Conservation (phyloP, 23 tunicate species). For the Halocynthia roretzi region DNA sequence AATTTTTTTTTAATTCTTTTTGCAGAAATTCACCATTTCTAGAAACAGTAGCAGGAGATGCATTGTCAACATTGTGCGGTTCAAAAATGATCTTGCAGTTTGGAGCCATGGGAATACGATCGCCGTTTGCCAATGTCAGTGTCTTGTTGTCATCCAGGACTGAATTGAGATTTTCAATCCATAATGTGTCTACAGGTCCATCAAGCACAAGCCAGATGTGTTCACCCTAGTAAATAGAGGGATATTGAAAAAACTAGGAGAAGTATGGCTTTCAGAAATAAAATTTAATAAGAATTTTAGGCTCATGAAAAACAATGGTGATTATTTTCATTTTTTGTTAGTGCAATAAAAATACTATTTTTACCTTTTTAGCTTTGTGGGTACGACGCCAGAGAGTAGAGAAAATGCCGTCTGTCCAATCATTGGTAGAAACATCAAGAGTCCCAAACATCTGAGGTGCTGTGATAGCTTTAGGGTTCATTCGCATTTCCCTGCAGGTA, state of each 20-base stretch:
- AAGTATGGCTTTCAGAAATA: too few relatives aligned
- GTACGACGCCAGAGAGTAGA: slow-evolving; percentile 80
- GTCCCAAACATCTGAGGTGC: slow-evolving; percentile 95
- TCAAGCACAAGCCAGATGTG: slow-evolving; percentile 86
- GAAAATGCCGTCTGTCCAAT: slow-evolving; percentile 92
- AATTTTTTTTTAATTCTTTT: neutral
- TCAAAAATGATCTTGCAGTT: slow-evolving; percentile 85
- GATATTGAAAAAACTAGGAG: too few relatives aligned
- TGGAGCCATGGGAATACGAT: slow-evolving; percentile 90
- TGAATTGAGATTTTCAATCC: slow-evolving; percentile 86
- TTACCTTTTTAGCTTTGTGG: slow-evolving; percentile 73
- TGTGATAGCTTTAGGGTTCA: slow-evolving; percentile 93
- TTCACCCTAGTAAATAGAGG: slow-evolving; percentile 38
- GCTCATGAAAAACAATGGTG: too few relatives aligned
- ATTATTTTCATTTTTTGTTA: too few relatives aligned
- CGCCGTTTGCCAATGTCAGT: slow-evolving; percentile 81
- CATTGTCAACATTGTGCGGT: slow-evolving; percentile 85
- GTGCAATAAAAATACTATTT: too few relatives aligned
- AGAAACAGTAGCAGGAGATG: slow-evolving; percentile 92
- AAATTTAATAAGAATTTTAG: too few relatives aligned
- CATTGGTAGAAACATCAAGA: slow-evolving; percentile 87
- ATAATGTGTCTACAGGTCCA: slow-evolving; percentile 79
- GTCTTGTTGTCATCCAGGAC: slow-evolving; percentile 90
- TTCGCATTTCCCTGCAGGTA: slow-evolving; percentile 57
- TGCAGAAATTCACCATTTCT: slow-evolving; percentile 49